Conservation (phyloP, 2,113 vertebrate species). For the Puntigrus tetrazona region DNA sequence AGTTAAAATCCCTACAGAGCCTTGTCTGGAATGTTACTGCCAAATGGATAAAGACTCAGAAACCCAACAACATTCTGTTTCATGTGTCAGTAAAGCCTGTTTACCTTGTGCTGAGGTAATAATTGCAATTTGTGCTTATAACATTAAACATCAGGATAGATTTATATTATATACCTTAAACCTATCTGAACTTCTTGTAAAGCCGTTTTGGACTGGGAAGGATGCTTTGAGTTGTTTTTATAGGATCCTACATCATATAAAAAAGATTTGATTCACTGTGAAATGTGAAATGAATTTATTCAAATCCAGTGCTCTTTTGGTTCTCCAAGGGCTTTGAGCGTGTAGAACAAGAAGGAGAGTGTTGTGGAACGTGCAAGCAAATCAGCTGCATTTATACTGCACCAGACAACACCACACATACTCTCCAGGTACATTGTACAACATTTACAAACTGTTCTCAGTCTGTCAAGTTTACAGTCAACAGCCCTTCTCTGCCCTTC, state of each 20-base stretch:
- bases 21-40: slow-evolving; percentile 80
- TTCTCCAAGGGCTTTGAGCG: not conserved
- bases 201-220: not conserved
- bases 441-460: not conserved
- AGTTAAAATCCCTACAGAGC: slow-evolving; percentile 49
- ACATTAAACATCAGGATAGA: not conserved
- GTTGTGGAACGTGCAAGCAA: slow-evolving; percentile 79
- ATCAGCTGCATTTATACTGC: slow-evolving; percentile 38
- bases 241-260: not conserved
- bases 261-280: not conserved
- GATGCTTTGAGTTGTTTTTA: not conserved
- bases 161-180: not conserved
- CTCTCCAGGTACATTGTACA: slow-evolving; percentile 65
- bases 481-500: not conserved
- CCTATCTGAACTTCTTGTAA: not conserved
- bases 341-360: slow-evolving; percentile 62
- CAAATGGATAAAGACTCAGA: slow-evolving; percentile 54
- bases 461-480: not conserved
- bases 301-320: not conserved
- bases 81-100: slow-evolving; percentile 72
- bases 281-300: not conserved
- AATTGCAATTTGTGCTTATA: slow-evolving; percentile 64
- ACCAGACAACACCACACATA: slow-evolving; percentile 36
- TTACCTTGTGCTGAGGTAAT: slow-evolving; percentile 69
- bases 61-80: slow-evolving; percentile 51